A percentile compares a stretch with the other conserved stretches of the same genome.
phyloP scores from a whole-genome alignment of 2,797 vertebrate genomes.

The Psittacula echo region DNA sequence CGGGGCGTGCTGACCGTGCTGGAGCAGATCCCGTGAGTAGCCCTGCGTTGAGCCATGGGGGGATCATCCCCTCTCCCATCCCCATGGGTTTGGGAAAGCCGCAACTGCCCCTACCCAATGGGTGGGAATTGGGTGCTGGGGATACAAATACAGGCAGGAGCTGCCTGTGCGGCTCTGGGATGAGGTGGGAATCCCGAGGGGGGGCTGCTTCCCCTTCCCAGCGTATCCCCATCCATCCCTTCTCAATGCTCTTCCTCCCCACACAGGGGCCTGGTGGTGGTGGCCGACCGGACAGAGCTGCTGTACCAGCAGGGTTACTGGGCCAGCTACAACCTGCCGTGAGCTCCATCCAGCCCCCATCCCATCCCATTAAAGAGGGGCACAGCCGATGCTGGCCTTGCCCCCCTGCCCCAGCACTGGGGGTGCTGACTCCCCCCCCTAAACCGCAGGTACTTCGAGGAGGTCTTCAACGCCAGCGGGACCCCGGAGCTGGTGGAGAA shows the following conservation, averaged over 20 bases:
- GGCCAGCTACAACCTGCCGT: constrained; percentile 97
- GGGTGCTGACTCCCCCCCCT: background rate
- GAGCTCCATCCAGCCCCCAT: constrained; percentile 37
- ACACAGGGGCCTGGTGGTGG: constrained; percentile 83
- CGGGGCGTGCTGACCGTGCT: constrained; percentile 84
- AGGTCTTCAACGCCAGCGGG: constrained; percentile 91
- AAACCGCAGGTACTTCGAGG: constrained; percentile 82
- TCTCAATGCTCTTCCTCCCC: background rate
- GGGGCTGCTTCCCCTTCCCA: background rate
- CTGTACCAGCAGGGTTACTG: constrained; percentile 89
- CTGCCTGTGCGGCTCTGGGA: background rate
- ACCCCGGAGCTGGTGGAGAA: constrained; percentile 84
- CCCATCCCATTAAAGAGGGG: background rate
- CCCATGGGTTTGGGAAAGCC: background rate
- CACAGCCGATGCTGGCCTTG: background rate
- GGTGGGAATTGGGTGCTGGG: fast-evolving
- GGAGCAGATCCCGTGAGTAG: constrained; percentile 94
- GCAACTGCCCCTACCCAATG: fast-evolving
- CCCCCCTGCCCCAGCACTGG: fast-evolving
- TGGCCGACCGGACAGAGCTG: constrained; percentile 84
- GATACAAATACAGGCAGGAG: background rate
- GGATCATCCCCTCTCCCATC: fast-evolving
- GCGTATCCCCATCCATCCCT: fast-evolving
- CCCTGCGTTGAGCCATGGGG: fast-evolving
- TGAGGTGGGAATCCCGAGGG: background rate